phyloP scores from a whole-genome alignment of 92 coral and sea anemone genomes.

The Porites evermanni region DNA sequence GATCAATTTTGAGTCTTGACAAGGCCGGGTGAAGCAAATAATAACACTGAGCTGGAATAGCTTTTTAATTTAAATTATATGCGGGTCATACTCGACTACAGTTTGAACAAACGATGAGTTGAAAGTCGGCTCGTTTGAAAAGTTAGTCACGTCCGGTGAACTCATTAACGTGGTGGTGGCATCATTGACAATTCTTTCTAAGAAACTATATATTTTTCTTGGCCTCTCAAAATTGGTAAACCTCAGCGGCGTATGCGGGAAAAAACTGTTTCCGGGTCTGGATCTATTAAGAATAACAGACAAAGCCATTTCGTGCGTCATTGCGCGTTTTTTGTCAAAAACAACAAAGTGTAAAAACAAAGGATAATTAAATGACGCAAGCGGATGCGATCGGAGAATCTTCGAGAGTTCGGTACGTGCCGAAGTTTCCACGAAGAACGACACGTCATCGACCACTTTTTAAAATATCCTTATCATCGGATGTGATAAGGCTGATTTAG shows the following conservation, averaged over 20 bases:
- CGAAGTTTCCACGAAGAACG: constrained; percentile 32
- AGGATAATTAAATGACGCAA: constrained; percentile 32
- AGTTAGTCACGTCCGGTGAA: too few relatives aligned
- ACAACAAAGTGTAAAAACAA: not conserved
- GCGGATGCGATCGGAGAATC: constrained; percentile 52
- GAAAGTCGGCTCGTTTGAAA: too few relatives aligned
- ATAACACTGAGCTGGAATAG: too few relatives aligned
- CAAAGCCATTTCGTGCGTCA: constrained; percentile 18
- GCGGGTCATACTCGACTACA: too few relatives aligned
- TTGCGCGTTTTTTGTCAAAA: not conserved
- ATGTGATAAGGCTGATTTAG: not conserved
- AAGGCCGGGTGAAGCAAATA: too few relatives aligned
- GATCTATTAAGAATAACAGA: not conserved
- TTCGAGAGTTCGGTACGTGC: constrained; percentile 44
- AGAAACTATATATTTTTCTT: not conserved
- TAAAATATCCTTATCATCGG: not conserved
- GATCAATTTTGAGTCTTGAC: too few relatives aligned
- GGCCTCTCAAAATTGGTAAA: not conserved
- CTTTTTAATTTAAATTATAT: too few relatives aligned
- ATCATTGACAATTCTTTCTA: too few relatives aligned
- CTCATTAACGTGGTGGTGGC: too few relatives aligned
- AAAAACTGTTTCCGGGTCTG: not conserved
- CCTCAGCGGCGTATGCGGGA: not conserved
- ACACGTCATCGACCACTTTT: constrained; percentile 4
- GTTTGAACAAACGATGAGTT: too few relatives aligned